Evolutionary conservation across 2,888 invertebrate genomes (phyloP).

Genomic region (Lycocerus yunnanus): DNA sequence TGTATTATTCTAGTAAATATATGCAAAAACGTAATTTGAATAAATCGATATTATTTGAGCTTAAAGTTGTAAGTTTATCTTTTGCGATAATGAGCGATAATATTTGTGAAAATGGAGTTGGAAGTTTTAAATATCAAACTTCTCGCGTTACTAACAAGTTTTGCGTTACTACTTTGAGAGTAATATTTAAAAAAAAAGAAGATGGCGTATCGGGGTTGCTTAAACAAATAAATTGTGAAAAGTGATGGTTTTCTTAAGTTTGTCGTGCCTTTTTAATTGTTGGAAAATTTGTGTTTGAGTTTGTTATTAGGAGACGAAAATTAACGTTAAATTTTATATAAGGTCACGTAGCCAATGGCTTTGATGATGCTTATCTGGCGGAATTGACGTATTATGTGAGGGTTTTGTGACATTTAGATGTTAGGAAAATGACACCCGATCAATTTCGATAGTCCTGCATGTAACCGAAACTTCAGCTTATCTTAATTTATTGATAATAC

Average conservation of each 20-base stretch:
- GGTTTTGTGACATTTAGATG: conserved; percentile 3
- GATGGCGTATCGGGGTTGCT: neutral
- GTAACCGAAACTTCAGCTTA: neutral
- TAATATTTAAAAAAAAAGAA: neutral
- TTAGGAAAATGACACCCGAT: neutral
- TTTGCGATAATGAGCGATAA: neutral
- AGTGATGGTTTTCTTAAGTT: neutral
- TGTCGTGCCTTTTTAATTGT: neutral
- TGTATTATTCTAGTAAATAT: neutral
- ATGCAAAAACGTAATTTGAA: neutral
- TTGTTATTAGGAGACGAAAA: neutral
- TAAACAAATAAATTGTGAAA: neutral
- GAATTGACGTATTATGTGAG: neutral
- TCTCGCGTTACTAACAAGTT: neutral
- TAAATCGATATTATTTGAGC: neutral
- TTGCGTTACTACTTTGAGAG: neutral
- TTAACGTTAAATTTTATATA: neutral
- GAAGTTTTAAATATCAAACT: neutral
- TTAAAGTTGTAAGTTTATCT: neutral
- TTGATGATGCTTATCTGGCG: neutral
- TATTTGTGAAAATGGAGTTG: neutral
- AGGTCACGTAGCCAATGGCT: conserved; percentile 2
- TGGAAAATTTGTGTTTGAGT: neutral
- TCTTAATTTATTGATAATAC: neutral
- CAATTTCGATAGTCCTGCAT: neutral